Percentiles rank a stretch among this genome's conserved stretches.
Evolutionary conservation across 2,797 vertebrate genomes (phyloP).

Genomic region (Geotrypetes seraphini): DNA sequence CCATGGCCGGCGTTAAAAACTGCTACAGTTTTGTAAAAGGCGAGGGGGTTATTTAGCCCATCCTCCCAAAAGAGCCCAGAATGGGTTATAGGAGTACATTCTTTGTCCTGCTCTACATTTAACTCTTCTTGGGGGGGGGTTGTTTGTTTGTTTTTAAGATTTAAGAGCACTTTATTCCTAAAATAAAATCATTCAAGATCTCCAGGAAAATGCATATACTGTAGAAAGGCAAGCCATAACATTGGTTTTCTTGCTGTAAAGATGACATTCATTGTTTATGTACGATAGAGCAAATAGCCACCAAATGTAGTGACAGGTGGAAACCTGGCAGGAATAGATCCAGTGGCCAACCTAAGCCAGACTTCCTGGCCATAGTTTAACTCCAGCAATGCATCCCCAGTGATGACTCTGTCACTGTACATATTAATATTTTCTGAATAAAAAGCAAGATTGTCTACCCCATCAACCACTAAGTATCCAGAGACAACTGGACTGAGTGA

Average conservation of each 20-base stretch:
- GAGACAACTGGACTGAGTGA: conserved; percentile 50
- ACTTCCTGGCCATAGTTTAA: conserved; percentile 66
- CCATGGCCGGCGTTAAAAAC: too few species aligned
- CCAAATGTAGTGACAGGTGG: conserved; percentile 63
- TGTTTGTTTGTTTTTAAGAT: too few species aligned
- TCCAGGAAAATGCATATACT: too few species aligned
- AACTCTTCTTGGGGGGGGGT: too few species aligned
- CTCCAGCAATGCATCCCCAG: conserved; percentile 60
- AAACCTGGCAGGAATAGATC: conserved; percentile 52
- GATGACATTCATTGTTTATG: conserved; percentile 24
- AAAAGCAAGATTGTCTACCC: conserved; percentile 58
- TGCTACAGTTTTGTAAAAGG: too few species aligned
- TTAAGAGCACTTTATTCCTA: too few species aligned
- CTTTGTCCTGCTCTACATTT: too few species aligned
- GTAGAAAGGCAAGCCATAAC: background rate
- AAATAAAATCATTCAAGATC: too few species aligned
- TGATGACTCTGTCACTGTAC: conserved; percentile 43
- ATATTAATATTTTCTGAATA: conserved; percentile 48
- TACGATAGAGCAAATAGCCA: conserved; percentile 63
- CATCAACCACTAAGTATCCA: conserved; percentile 61
- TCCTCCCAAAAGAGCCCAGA: too few species aligned
- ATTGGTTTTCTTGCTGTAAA: background rate
- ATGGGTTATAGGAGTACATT: too few species aligned
- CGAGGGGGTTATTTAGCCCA: too few species aligned
- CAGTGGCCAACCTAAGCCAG: conserved; percentile 57